These are phyloP conservation scores for Penaeus indicus DNA, from an alignment of 1,140 invertebrate genomes.

Conservation along the genomic window DNA sequence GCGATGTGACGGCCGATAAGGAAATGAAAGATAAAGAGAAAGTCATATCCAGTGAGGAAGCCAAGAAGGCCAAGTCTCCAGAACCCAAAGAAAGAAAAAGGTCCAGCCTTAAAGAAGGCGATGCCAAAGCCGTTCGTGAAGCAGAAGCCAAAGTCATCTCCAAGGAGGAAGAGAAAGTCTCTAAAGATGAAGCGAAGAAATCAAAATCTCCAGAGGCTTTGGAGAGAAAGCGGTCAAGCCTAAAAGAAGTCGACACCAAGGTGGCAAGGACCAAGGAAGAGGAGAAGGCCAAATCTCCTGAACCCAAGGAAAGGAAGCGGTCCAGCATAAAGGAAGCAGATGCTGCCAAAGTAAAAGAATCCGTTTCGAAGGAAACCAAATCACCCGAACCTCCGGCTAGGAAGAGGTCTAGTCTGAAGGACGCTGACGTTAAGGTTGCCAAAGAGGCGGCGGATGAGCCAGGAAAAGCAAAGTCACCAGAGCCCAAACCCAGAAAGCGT, in stretches of 20 bases:
- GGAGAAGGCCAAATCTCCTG: not conserved
- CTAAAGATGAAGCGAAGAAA: not conserved
- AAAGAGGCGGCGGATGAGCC: not conserved
- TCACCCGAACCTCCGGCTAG: conserved; percentile 2
- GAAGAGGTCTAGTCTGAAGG: conserved; percentile 40
- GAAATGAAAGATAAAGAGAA: not conserved
- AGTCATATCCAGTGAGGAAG: not conserved
- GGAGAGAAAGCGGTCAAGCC: not conserved
- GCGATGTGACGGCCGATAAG: not conserved
- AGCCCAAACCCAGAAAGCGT: not conserved
- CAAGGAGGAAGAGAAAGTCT: too few relatives aligned
- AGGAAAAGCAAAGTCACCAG: too few relatives aligned
- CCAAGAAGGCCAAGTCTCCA: conserved; percentile 8
- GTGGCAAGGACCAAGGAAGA: not conserved
- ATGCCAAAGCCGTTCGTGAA: too few relatives aligned
- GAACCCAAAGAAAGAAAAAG: not conserved
- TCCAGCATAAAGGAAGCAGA: conserved; percentile 7
- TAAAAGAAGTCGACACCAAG: conserved; percentile 3
- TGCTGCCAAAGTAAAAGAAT: not conserved
- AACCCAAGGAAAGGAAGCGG: not conserved
- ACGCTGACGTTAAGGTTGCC: conserved; percentile 16
- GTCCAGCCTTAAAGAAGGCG: not conserved
- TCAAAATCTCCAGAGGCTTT: not conserved
- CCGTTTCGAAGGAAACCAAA: not conserved
- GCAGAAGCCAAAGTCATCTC: too few relatives aligned